phyloP scores from a whole-genome alignment of 30 jellyfish, hydroid and myxozoan species.

The Nemopilema nomurai region DNA sequence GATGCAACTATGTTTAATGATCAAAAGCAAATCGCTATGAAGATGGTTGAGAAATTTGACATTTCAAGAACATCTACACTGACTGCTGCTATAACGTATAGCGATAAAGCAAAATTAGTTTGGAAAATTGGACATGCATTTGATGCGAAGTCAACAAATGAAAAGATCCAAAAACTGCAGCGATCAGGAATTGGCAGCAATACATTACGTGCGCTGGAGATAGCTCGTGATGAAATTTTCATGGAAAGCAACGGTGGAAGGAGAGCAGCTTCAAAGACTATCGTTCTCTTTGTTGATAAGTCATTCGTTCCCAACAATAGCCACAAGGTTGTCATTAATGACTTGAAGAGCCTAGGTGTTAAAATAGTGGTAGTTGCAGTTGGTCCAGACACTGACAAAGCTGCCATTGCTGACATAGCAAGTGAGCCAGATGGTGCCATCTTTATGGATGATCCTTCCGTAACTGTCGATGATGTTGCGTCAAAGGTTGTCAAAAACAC shows the following conservation, averaged over 20 bases:
- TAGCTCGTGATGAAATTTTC: conserved; percentile 61
- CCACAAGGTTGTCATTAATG: conserved; percentile 5
- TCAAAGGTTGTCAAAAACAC: background rate
- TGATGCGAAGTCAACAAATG: background rate
- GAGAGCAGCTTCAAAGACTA: conserved; percentile 51
- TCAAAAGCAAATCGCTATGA: conserved; percentile 42
- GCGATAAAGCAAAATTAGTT: conserved; percentile 25
- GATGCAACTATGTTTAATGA: conserved; percentile 25
- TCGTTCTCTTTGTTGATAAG: conserved; percentile 63
- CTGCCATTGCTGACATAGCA: conserved; percentile 1
- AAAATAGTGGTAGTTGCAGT: conserved; percentile 31
- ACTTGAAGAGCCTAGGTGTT: conserved; percentile 39
- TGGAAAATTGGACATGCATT: conserved; percentile 53
- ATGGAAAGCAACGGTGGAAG: conserved; percentile 54
- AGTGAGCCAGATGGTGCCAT: background rate
- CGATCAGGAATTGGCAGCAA: conserved; percentile 33
- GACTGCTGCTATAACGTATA: conserved; percentile 64
- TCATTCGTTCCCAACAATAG: background rate
- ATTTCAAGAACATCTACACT: conserved; percentile 44
- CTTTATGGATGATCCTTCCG: conserved; percentile 2
- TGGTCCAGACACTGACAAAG: conserved; percentile 32
- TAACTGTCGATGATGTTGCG: background rate
- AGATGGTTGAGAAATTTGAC: conserved; percentile 56
- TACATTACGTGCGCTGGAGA: conserved; percentile 54
- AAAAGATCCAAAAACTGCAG: conserved; percentile 7